phyloP scores from a whole-genome alignment of 2,113 vertebrate species.

The Ictalurus punctatus region DNA sequence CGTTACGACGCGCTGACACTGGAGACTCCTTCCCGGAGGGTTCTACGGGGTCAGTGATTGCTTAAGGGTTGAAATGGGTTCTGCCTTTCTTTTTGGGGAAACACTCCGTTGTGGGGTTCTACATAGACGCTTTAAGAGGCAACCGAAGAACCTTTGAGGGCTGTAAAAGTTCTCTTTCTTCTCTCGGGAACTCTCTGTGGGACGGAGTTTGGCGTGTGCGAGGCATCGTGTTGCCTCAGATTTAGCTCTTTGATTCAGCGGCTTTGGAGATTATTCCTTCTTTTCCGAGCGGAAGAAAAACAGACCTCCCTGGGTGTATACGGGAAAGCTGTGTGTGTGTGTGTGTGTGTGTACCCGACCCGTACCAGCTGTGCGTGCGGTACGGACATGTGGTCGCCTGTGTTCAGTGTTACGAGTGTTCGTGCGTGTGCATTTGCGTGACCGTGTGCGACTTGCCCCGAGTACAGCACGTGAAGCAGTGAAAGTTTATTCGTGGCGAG shows the following conservation, averaged over 20 bases:
- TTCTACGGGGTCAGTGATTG: neutral
- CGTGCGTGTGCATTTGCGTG: neutral
- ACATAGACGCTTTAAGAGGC: neutral
- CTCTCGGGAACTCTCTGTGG: neutral
- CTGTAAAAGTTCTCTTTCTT: neutral
- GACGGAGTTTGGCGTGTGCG: neutral
- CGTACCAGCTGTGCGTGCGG: conserved; percentile 9
- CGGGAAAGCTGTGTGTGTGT: neutral
- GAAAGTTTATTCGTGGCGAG: conserved; percentile 2
- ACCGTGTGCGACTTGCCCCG: neutral
- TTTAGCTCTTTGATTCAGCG: conserved; percentile 19
- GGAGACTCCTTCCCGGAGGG: neutral
- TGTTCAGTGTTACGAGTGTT: neutral
- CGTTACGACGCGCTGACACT: neutral
- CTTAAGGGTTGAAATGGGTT: neutral
- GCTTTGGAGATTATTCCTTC: conserved; percentile 19
- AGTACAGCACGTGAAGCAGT: neutral
- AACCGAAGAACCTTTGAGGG: neutral
- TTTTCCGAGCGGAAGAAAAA: neutral
- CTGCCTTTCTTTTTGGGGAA: neutral
- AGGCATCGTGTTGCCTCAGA: conserved; percentile 11
- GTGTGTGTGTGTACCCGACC: conserved; percentile 14
- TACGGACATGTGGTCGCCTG: neutral
- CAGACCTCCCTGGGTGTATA: conserved; percentile 17
- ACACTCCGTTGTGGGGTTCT: neutral